These are phyloP conservation scores for Xestia ashworthii DNA, from an alignment of 2,888 invertebrate species.

Conservation along the genomic window DNA sequence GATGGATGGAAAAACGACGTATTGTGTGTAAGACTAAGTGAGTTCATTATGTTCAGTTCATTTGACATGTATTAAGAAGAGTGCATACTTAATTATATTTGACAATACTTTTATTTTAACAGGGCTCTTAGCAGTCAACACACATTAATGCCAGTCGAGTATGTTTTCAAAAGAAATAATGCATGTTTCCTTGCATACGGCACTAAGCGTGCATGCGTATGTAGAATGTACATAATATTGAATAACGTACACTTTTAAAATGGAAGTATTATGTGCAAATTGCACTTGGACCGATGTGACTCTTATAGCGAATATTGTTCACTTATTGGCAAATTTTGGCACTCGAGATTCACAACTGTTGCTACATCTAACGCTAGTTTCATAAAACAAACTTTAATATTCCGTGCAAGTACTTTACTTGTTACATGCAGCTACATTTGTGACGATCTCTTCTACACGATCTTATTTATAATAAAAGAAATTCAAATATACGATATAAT, in stretches of 20 bases:
- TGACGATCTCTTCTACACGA: slow-evolving; percentile 65
- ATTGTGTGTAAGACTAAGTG: slow-evolving; percentile 90
- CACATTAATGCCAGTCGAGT: slow-evolving; percentile 91
- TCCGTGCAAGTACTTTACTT: slow-evolving; percentile 20
- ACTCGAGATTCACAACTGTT: slow-evolving; percentile 73
- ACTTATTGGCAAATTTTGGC: slow-evolving; percentile 78
- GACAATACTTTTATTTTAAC: slow-evolving; percentile 89
- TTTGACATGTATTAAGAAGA: slow-evolving; percentile 83
- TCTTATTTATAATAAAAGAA: slow-evolving; percentile 68
- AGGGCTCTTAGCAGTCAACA: slow-evolving; percentile 91
- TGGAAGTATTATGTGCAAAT: slow-evolving; percentile 78
- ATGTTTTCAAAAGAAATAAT: slow-evolving; percentile 89
- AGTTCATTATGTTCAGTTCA: slow-evolving; percentile 88
- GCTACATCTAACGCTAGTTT: slow-evolving; percentile 52
- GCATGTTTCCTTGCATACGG: slow-evolving; percentile 88
- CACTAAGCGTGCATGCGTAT: slow-evolving; percentile 89
- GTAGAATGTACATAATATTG: slow-evolving; percentile 83
- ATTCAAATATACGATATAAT: slow-evolving; percentile 72
- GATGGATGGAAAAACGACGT: slow-evolving; percentile 90
- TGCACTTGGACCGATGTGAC: slow-evolving; percentile 74
- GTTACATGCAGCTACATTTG: slow-evolving; percentile 62
- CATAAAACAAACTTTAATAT: slow-evolving; percentile 47
- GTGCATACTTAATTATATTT: slow-evolving; percentile 83
- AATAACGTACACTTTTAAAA: slow-evolving; percentile 79
- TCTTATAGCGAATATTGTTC: slow-evolving; percentile 76